Conservation (phyloP, 2,113 vertebrate species). For the Atractosteus spatula region DNA sequence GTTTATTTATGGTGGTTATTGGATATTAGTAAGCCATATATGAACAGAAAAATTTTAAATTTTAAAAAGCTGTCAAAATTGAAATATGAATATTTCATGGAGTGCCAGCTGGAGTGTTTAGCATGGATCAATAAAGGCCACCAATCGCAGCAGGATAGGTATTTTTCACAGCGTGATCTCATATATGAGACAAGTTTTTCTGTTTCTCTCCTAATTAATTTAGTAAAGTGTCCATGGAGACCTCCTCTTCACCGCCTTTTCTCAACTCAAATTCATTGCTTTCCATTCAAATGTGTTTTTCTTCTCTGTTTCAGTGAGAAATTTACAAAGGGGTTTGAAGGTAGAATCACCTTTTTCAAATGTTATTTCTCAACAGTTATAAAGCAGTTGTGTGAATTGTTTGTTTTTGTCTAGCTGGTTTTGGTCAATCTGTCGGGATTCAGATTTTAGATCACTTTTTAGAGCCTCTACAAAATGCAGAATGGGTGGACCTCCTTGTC, state of each 20-base stretch:
- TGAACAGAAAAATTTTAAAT: conserved; percentile 43
- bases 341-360: neutral
- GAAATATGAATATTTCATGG: conserved; percentile 59
- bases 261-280: conserved; percentile 21
- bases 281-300: too few relatives aligned
- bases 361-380: neutral
- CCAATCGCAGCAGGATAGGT: conserved; percentile 46
- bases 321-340: too few relatives aligned
- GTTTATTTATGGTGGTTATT: conserved; percentile 38
- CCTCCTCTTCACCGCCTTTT: conserved; percentile 18
- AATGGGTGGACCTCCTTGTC: neutral
- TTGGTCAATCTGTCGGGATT: too few relatives aligned
- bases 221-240: conserved; percentile 45
- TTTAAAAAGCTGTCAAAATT: conserved; percentile 48
- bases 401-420: too few relatives aligned
- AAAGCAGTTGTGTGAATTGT: too few relatives aligned
- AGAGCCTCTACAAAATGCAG: too few relatives aligned
- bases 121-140: conserved; percentile 56
- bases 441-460: too few relatives aligned
- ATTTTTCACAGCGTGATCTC: conserved; percentile 54
- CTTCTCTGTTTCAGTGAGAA: too few relatives aligned
- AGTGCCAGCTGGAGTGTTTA: conserved; percentile 58
- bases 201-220: conserved; percentile 58
- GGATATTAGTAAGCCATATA: conserved; percentile 29
- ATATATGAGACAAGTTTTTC: conserved; percentile 49